Evolutionary conservation across 2,797 vertebrate species (phyloP), one percentile per base, ranked within the genome.

Genomic region (Dallia pectoralis): DNA sequence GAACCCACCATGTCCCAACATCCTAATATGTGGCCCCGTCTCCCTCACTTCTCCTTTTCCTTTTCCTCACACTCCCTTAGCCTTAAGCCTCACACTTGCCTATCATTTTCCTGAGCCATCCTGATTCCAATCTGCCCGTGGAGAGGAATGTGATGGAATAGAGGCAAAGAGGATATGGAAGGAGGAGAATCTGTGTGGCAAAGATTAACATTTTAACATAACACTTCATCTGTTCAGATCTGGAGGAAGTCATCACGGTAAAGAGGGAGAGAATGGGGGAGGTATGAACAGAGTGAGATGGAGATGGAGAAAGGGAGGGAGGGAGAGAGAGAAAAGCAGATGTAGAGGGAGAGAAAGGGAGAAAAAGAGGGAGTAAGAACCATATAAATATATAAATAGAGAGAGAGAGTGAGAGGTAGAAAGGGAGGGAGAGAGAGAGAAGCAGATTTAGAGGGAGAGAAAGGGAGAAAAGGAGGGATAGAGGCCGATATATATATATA

Each of bases 201-300:
- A 44, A 56, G 64, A 84, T 82, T 75, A 77, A 56, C 73, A 77
- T 74, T 22, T 44, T 44, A 44, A 25, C 22, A 56, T n/a, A 73
- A 79, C 32, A 61, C 67, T 71, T 74, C 76, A 77, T 81, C 75
- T 79, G 66, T 40, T 63, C 75, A 70, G 74, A 85, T 82, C 77
- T 81, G 66, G 75, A 71, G 73, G 62, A 76, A 74, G 18, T 18
- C 40, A 48, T 48, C 44, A 4, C 66, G 3, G 33, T 3, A 11
- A 8, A 11, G 40, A 11, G 8, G 40, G 7, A 1, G 8, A 9
- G 8, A 44, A 8, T 8, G 12, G 40, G 36, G 0, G 67, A 29
- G 44, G 14, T 15, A 51, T 12, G 48, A 40, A 68, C 5, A 2
- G 67, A 44, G 36, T 25, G 0, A 22, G 49, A 33, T 1, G 16